Conservation (phyloP, 2,797 vertebrate genomes). For the Tokudaia tokunoshimensis region DNA sequence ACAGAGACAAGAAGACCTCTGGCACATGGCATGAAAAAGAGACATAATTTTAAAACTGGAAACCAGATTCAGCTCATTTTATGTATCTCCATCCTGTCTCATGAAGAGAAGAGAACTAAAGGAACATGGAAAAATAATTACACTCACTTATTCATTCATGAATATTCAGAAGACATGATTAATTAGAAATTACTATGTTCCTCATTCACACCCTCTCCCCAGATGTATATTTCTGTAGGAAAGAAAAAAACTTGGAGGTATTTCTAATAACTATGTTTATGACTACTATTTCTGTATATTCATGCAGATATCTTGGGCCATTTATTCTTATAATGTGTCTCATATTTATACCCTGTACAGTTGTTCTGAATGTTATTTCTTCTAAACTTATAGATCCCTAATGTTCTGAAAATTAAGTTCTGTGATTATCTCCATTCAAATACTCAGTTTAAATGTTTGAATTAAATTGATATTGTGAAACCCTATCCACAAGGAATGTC, state of each 20-base stretch:
- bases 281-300: neutral
- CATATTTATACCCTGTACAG: neutral
- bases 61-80: neutral
- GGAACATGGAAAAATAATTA: neutral
- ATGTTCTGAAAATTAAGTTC: neutral
- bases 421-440: neutral
- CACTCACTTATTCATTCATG: constrained; percentile 4
- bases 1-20: neutral
- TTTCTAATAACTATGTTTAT: neutral
- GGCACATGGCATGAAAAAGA: neutral
- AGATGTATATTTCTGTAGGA: neutral
- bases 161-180: neutral
- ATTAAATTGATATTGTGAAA: constrained; percentile 30
- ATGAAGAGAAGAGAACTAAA: neutral
- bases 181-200: neutral
- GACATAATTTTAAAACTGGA: neutral
- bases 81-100: neutral
- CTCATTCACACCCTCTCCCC: neutral
- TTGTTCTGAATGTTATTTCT: neutral
- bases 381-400: neutral
- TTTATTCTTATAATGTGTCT: neutral
- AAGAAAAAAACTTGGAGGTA: neutral
- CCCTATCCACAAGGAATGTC: neutral
- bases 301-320: neutral
- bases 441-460: neutral